Conservation (phyloP, 2,888 invertebrate genomes). For the Drosophila bunnanda region DNA sequence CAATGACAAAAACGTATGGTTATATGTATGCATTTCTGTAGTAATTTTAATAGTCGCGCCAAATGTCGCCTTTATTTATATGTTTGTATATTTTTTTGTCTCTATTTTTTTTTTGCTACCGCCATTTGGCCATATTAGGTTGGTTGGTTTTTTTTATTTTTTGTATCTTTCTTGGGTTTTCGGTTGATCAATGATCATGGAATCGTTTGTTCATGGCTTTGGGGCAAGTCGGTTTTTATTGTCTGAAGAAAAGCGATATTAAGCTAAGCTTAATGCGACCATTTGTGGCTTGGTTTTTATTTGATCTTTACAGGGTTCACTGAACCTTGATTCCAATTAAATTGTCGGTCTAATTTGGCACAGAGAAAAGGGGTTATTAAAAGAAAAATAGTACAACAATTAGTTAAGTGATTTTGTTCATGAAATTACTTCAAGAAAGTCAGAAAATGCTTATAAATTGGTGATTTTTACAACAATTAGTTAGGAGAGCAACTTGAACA, state of each 20-base stretch:
- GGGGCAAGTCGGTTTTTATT: slow-evolving; percentile 31
- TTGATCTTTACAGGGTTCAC: slow-evolving; percentile 18
- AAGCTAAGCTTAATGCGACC: slow-evolving; percentile 36
- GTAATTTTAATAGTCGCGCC: slow-evolving; percentile 40
- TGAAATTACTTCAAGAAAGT: not conserved
- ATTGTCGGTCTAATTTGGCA: slow-evolving; percentile 8
- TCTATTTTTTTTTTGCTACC: slow-evolving; percentile 3
- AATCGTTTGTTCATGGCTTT: slow-evolving; percentile 21
- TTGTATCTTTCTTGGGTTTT: slow-evolving; percentile 8
- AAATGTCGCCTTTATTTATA: slow-evolving; percentile 38
- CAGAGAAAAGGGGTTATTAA: not conserved
- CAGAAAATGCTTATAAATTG: too few relatives aligned
- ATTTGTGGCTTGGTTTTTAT: slow-evolving; percentile 38
- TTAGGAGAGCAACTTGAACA: too few relatives aligned
- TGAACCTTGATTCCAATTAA: slow-evolving; percentile 28
- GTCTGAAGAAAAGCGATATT: slow-evolving; percentile 34
- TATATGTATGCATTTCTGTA: slow-evolving; percentile 6
- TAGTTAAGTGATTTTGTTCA: not conserved
- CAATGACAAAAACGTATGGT: slow-evolving; percentile 13
- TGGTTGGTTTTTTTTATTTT: slow-evolving; percentile 3
- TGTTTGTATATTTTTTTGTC: slow-evolving; percentile 1
- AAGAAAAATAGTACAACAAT: too few relatives aligned
- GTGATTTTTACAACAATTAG: too few relatives aligned
- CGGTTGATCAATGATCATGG: slow-evolving; percentile 38
- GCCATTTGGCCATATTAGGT: slow-evolving; percentile 33